A percentile compares a stretch with the other conserved stretches of the same genome.
Conservation (phyloP, 2,797 vertebrate genomes). For the Hypotaenidia philippensis region DNA sequence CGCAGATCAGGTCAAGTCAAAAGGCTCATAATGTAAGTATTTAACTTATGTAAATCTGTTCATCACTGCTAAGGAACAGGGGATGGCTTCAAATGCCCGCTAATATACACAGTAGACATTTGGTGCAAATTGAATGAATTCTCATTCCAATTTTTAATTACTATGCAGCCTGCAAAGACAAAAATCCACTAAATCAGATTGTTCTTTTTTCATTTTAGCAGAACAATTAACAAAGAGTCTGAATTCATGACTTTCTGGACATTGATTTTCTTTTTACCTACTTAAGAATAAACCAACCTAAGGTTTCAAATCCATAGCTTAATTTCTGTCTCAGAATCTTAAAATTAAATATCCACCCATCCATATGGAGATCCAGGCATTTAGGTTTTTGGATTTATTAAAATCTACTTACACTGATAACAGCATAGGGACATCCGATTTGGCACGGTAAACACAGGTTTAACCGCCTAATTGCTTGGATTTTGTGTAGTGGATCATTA, state of each 20-base stretch:
- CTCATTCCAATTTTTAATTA: conserved; percentile 66
- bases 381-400: background rate
- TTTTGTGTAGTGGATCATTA: background rate
- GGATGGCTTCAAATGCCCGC: conserved; percentile 21
- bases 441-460: background rate
- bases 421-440: background rate
- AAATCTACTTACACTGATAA: background rate
- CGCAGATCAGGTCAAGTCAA: conserved; percentile 50
- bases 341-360: background rate
- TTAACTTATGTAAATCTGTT: conserved; percentile 52
- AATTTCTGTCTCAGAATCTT: background rate
- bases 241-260: background rate
- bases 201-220: conserved; percentile 61
- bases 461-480: background rate
- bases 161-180: conserved; percentile 34
- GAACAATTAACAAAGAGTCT: conserved; percentile 43
- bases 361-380: background rate
- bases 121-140: conserved; percentile 1
- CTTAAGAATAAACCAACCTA: background rate
- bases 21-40: conserved; percentile 26
- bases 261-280: background rate
- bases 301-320: background rate
- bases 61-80: conserved; percentile 12
- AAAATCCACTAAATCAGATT: conserved; percentile 40
- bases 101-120: conserved; percentile 14